Percentiles rank a stretch among this genome's conserved stretches.
These are phyloP conservation scores for Sericinus montela DNA, from an alignment of 2,888 invertebrate genomes.

Conservation along the genomic window DNA sequence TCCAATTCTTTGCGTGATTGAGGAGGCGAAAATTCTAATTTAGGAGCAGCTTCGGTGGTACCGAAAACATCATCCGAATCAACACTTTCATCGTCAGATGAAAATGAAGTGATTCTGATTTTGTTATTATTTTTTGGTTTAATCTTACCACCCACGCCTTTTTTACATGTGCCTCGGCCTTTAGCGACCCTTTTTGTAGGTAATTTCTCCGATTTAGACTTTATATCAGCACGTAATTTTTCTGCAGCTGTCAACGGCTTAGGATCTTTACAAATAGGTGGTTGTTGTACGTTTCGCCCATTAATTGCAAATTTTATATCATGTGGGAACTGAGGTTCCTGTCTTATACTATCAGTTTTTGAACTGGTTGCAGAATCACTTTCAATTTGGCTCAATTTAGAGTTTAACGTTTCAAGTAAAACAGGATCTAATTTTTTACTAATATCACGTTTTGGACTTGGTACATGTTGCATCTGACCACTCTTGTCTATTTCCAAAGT, in stretches of 20 bases:
- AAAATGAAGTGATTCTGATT: conserved; percentile 86
- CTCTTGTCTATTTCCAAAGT: conserved; percentile 85
- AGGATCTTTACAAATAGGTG: conserved; percentile 63
- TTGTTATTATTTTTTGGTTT: conserved; percentile 83
- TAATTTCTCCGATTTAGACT: conserved; percentile 80
- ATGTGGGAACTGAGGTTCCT: conserved; percentile 75
- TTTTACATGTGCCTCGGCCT: conserved; percentile 79
- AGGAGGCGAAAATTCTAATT: conserved; percentile 86
- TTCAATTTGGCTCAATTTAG: conserved; percentile 86
- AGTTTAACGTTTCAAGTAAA: conserved; percentile 83
- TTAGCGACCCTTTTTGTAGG: conserved; percentile 82
- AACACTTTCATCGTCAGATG: conserved; percentile 87
- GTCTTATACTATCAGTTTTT: conserved; percentile 83
- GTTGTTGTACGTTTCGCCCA: conserved; percentile 62
- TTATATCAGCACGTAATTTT: conserved; percentile 74
- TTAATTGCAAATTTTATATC: conserved; percentile 76
- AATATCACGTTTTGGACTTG: conserved; percentile 85
- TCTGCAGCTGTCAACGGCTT: conserved; percentile 68
- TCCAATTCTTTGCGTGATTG: conserved; percentile 87
- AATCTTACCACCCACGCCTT: conserved; percentile 77
- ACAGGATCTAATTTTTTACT: conserved; percentile 84
- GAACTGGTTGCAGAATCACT: conserved; percentile 88
- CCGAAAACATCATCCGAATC: conserved; percentile 89
- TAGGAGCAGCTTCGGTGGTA: conserved; percentile 86
- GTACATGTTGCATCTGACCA: conserved; percentile 80